Conservation (phyloP, 2,797 vertebrate genomes). For the Cossypha caffra region DNA sequence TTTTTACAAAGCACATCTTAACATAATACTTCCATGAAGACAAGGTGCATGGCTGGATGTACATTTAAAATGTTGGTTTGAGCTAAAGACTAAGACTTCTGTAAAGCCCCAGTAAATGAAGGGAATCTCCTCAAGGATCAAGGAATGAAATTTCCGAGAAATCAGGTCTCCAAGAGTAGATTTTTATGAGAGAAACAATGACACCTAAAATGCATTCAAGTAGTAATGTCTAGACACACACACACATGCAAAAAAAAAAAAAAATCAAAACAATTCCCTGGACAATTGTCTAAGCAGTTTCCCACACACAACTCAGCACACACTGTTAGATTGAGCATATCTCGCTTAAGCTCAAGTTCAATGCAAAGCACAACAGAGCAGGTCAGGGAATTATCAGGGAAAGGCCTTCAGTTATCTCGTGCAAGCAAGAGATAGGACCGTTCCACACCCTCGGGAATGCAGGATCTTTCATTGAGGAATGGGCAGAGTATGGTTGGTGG, state of each 20-base stretch:
- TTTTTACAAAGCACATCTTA: background rate
- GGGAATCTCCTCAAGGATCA: background rate
- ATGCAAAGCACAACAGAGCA: background rate
- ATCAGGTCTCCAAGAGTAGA: background rate
- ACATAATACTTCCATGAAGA: background rate
- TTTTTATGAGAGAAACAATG: background rate
- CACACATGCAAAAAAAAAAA: background rate
- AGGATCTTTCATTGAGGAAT: background rate
- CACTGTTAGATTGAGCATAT: background rate
- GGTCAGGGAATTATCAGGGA: background rate
- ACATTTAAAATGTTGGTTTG: background rate
- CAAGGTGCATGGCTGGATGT: background rate
- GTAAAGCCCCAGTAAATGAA: background rate
- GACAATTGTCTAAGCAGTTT: background rate
- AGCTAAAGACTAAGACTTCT: background rate
- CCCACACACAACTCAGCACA: accelerated
- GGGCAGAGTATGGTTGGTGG: background rate
- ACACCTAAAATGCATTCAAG: background rate
- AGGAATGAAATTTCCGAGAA: background rate
- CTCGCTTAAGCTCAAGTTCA: background rate
- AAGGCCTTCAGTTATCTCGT: background rate
- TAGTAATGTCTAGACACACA: background rate
- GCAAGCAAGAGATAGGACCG: accelerated
- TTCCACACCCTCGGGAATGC: background rate
- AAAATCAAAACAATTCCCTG: background rate